phyloP scores from a whole-genome alignment of 2,113 vertebrate species.

The Pollimyrus isidori region DNA sequence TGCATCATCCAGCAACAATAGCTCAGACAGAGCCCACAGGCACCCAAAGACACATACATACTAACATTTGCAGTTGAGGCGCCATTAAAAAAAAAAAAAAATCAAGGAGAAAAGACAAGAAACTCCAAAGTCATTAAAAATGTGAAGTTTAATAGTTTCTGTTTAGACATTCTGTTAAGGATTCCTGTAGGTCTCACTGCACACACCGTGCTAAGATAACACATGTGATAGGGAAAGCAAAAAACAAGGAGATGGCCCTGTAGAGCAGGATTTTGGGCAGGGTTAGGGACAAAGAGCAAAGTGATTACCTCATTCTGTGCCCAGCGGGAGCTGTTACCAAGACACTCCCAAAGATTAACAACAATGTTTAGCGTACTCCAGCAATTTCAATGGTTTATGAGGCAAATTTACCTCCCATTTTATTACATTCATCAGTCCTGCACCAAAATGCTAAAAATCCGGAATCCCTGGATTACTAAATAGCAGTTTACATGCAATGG shows the following conservation, averaged over 20 bases:
- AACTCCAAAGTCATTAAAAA: slow-evolving; percentile 56
- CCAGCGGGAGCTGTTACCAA: neutral
- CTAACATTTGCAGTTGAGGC: neutral
- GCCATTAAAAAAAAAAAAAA: neutral
- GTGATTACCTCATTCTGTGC: slow-evolving; percentile 2
- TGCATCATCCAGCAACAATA: neutral
- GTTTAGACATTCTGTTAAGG: slow-evolving; percentile 72
- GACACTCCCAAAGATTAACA: neutral
- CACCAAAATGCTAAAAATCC: slow-evolving; percentile 7
- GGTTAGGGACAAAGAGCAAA: slow-evolving; percentile 21
- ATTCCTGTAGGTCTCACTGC: slow-evolving; percentile 67
- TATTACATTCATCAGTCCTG: neutral
- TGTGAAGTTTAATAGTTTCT: slow-evolving; percentile 71
- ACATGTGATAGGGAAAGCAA: slow-evolving; percentile 67
- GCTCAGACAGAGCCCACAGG: neutral
- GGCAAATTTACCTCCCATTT: neutral
- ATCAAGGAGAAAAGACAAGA: slow-evolving; percentile 27
- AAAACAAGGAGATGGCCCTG: slow-evolving; percentile 31
- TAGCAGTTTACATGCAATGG: slow-evolving; percentile 2
- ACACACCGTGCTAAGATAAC: slow-evolving; percentile 58
- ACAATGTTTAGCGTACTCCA: neutral
- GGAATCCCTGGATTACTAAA: slow-evolving; percentile 8
- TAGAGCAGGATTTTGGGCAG: slow-evolving; percentile 42
- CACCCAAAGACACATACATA: neutral
- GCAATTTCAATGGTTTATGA: neutral